Conservation (phyloP, 2,113 vertebrate genomes). For the Nothoprocta perdicaria region DNA sequence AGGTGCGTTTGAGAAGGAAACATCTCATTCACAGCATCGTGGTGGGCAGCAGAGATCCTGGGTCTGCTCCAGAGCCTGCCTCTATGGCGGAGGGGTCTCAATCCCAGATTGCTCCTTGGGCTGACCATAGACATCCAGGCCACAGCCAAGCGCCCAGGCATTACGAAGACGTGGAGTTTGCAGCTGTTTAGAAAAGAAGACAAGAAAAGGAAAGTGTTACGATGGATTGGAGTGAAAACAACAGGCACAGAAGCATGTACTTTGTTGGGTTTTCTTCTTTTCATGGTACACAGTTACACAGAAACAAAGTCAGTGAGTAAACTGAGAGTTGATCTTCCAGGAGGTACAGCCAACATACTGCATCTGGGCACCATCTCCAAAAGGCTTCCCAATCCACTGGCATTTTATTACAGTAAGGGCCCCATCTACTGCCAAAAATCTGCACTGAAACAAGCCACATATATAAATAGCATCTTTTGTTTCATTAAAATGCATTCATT, state of each 20-base stretch:
- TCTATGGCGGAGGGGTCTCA: background rate
- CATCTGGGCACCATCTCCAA: constrained; percentile 16
- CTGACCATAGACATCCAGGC: rapidly evolving
- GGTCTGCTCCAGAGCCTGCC: background rate
- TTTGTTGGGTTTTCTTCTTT: too few species aligned
- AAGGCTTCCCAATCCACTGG: background rate
- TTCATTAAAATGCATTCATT: background rate
- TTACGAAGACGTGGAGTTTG: rapidly evolving
- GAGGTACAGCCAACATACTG: background rate
- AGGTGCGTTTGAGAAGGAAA: constrained; percentile 69
- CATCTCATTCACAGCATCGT: background rate
- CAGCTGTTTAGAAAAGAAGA: background rate
- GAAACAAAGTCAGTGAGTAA: background rate
- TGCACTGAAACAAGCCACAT: constrained; percentile 45
- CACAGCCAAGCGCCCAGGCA: background rate
- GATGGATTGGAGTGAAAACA: background rate
- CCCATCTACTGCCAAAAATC: constrained; percentile 64
- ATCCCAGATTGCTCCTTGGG: background rate
- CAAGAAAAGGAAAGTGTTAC: background rate
- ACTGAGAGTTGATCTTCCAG: background rate
- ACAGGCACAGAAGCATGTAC: background rate
- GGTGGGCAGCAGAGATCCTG: background rate
- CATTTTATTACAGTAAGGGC: constrained; percentile 62
- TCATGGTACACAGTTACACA: background rate
- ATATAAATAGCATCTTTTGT: background rate